A percentile compares a stretch with the other conserved stretches of the same genome.
phyloP scores from a whole-genome alignment of 2,888 invertebrate species.

The Brenthis hecate region DNA sequence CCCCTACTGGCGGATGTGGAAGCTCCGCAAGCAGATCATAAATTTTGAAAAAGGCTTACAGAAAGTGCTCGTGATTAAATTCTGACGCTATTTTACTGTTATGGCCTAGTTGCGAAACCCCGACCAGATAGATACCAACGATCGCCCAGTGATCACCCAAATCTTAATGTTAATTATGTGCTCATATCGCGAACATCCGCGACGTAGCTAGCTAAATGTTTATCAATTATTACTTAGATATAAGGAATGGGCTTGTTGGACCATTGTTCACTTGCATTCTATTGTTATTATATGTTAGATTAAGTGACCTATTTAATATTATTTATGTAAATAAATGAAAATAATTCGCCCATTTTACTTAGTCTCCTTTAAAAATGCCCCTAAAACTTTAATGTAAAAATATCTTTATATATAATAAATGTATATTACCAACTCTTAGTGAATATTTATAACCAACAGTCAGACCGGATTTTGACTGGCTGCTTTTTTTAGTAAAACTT shows the following conservation, averaged over 20 bases:
- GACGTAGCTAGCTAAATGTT: slow-evolving; percentile 66
- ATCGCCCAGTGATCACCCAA: slow-evolving; percentile 48
- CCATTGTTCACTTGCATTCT: slow-evolving; percentile 77
- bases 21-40: slow-evolving; percentile 61
- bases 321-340: slow-evolving; percentile 28
- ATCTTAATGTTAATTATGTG: slow-evolving; percentile 62
- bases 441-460: too few species aligned
- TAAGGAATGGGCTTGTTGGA: slow-evolving; percentile 72
- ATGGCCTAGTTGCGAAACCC: slow-evolving; percentile 49
- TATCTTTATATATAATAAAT: too few species aligned
- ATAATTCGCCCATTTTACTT: background rate
- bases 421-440: too few species aligned
- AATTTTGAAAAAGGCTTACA: slow-evolving; percentile 57
- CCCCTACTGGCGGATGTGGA: slow-evolving; percentile 82
- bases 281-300: slow-evolving; percentile 50
- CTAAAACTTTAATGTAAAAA: too few species aligned
- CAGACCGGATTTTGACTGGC: too few species aligned
- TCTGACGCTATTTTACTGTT: slow-evolving; percentile 1
- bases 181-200: slow-evolving; percentile 66
- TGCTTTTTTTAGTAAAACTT: too few species aligned
- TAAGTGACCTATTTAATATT: slow-evolving; percentile 30
- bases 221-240: slow-evolving; percentile 60
- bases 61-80: slow-evolving; percentile 26
- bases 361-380: too few species aligned
- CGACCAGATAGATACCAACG: slow-evolving; percentile 36